These are phyloP conservation scores for Sebastes hopkinsi DNA, from an alignment of 2,797 vertebrate genomes.

Conservation along the genomic window DNA sequence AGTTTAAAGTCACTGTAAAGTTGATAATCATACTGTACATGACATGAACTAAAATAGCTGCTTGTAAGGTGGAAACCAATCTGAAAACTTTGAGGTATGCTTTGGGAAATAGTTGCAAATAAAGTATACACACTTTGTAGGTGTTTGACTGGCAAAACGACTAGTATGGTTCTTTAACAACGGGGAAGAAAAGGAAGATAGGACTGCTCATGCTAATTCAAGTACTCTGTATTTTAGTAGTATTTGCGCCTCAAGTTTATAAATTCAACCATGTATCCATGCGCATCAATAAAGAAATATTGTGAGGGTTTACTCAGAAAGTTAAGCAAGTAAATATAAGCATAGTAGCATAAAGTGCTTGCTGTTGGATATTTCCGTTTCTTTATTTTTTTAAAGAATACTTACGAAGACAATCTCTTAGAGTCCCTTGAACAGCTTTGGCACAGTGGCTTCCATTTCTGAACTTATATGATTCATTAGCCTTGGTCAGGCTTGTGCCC, in stretches of 20 bases:
- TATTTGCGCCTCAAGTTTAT: conserved; percentile 27
- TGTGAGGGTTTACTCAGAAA: conserved; percentile 27
- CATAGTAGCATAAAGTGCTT: conserved; percentile 52
- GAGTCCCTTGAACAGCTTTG: conserved; percentile 96
- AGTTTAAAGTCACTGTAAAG: not conserved
- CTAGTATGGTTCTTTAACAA: conserved; percentile 18
- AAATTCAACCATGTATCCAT: conserved; percentile 47
- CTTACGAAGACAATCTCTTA: conserved; percentile 97
- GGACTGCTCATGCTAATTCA: conserved; percentile 33
- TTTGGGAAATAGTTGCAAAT: conserved; percentile 11
- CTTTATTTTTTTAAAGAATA: conserved; percentile 88
- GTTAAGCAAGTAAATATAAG: conserved; percentile 41
- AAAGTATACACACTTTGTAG: not conserved
- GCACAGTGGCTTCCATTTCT: conserved; percentile 92
- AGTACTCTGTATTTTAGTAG: conserved; percentile 21
- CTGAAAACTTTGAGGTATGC: not conserved
- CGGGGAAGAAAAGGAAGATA: not conserved
- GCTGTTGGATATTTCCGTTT: conserved; percentile 60
- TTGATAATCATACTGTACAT: not conserved
- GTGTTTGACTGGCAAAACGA: conserved; percentile 26
- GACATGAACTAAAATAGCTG: not conserved
- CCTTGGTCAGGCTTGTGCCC: conserved; percentile 94
- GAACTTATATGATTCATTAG: conserved; percentile 93
- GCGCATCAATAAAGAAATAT: conserved; percentile 30
- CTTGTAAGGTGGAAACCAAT: not conserved